Conservation (phyloP, 2,888 invertebrate species). For the Caenorhabditis sp. region DNA sequence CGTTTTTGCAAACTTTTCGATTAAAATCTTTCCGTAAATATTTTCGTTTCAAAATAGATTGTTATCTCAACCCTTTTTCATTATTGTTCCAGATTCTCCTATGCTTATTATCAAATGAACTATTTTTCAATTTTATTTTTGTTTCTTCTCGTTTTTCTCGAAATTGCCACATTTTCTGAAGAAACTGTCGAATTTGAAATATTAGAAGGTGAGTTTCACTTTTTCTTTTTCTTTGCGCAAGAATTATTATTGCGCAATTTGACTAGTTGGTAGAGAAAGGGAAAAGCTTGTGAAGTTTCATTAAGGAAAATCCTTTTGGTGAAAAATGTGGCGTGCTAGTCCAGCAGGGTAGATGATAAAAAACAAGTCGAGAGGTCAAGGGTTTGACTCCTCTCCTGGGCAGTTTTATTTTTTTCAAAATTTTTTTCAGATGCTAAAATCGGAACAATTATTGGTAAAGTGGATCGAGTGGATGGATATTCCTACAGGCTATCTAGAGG, state of each 20-base stretch:
- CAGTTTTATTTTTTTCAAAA: too few species aligned
- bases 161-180: conserved; percentile 18
- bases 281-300: background rate
- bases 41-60: conserved; percentile 1
- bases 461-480: conserved; percentile 11
- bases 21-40: background rate
- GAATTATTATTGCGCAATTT: conserved; percentile 2
- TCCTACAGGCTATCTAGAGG: conserved; percentile 38
- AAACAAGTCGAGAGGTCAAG: too few species aligned
- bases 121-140: background rate
- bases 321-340: too few species aligned
- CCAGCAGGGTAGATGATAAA: too few species aligned
- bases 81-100: background rate
- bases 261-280: conserved; percentile 12
- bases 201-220: conserved; percentile 17
- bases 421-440: conserved; percentile 34
- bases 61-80: background rate
- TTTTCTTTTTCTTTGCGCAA: background rate
- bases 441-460: conserved; percentile 25
- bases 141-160: conserved; percentile 2
- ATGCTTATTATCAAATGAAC: background rate
- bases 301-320: background rate
- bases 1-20: background rate
- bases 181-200: conserved; percentile 25
- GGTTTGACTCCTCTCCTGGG: too few species aligned